A percentile compares a stretch with the other conserved stretches of the same genome.
Conservation (phyloP, 92 coral and sea anemone species). For the Umimayanthus chanpuru region DNA sequence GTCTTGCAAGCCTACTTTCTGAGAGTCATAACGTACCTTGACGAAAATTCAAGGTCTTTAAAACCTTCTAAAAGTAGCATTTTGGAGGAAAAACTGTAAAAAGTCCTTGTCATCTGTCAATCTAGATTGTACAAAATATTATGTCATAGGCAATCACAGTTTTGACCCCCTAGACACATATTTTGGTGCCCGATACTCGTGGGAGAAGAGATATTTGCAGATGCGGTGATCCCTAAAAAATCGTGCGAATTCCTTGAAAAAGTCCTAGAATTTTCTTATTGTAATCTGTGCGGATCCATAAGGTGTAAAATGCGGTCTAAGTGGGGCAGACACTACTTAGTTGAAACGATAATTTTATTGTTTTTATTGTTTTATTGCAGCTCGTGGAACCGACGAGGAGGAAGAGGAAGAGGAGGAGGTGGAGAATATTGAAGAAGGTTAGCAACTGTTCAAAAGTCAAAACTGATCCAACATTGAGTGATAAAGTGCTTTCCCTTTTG, state of each 20-base stretch:
- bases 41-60: background rate
- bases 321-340: too few relatives aligned
- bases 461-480: background rate
- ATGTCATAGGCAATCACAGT: too few relatives aligned
- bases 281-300: too few relatives aligned
- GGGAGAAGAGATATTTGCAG: too few relatives aligned
- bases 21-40: background rate
- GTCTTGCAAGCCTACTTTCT: too few relatives aligned
- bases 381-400: constrained; percentile 54
- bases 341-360: background rate
- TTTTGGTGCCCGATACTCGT: too few relatives aligned
- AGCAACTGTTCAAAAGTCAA: background rate
- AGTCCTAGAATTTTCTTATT: too few relatives aligned
- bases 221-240: too few relatives aligned
- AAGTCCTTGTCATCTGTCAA: background rate
- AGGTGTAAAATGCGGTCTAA: too few relatives aligned
- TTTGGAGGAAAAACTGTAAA: too few relatives aligned
- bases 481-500: background rate
- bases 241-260: too few relatives aligned
- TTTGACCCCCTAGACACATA: too few relatives aligned
- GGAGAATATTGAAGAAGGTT: constrained; percentile 71
- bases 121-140: background rate
- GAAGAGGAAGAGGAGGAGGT: constrained; percentile 71
- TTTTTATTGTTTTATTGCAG: constrained; percentile 36
- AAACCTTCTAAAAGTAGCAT: background rate